A percentile compares a stretch with the other conserved stretches of the same genome.
Evolutionary conservation across 53 echinoderm and acorn worm genomes (phyloP).

Genomic region (Henricia sp.): DNA sequence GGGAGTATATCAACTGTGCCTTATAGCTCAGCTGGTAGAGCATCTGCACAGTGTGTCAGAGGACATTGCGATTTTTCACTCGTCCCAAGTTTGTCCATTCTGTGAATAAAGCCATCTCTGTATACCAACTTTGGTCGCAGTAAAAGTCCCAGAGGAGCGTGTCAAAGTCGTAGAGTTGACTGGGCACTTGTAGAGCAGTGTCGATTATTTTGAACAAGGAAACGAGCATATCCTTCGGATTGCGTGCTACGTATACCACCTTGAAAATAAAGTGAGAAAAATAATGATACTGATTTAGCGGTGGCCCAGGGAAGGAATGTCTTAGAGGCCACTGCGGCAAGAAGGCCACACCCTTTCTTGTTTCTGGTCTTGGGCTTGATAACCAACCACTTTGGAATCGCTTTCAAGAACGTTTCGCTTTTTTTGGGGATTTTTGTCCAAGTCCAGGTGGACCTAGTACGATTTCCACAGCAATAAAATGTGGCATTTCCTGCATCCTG

Average conservation of each 20-base stretch:
- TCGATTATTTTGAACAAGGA: slow-evolving; percentile 68
- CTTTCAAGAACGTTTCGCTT: too few relatives aligned
- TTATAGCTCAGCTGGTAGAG: too few relatives aligned
- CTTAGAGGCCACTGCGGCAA: background rate
- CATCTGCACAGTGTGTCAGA: too few relatives aligned
- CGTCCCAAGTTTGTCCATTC: too few relatives aligned
- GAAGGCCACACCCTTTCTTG: background rate
- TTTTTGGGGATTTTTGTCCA: too few relatives aligned
- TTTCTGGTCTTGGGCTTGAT: too few relatives aligned
- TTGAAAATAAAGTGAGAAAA: background rate
- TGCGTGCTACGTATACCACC: slow-evolving; percentile 72
- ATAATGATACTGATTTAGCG: background rate
- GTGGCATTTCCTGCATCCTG: too few relatives aligned
- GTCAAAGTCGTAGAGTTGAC: background rate
- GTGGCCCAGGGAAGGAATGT: background rate
- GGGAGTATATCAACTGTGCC: background rate
- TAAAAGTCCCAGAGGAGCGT: background rate
- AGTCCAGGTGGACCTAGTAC: too few relatives aligned
- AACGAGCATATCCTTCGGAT: slow-evolving; percentile 68
- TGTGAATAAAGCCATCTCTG: too few relatives aligned
- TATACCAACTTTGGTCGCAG: background rate
- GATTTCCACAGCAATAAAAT: too few relatives aligned
- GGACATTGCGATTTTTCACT: too few relatives aligned
- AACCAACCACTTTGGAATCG: too few relatives aligned
- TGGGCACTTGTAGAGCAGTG: background rate